Conservation (phyloP, 2,797 vertebrate species). For the Danio choprae region DNA sequence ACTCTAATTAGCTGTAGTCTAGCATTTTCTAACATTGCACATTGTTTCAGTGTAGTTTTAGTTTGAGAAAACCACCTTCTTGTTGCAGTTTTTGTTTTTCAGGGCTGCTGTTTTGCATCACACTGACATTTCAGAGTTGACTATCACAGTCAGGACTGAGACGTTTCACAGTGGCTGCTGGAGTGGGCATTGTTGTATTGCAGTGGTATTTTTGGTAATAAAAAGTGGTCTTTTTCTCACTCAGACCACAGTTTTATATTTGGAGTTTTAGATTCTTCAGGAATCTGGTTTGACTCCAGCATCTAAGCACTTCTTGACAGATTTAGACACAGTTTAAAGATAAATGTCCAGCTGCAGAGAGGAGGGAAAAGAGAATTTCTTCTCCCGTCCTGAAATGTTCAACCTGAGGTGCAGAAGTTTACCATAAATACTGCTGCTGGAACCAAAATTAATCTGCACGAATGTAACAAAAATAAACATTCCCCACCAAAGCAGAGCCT, state of each 20-base stretch:
- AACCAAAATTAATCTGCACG: not conserved
- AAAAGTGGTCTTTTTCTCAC: constrained; percentile 12
- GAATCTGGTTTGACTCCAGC: constrained; percentile 36
- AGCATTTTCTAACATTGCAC: too few species aligned
- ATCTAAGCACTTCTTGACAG: constrained; percentile 29
- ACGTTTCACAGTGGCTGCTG: not conserved
- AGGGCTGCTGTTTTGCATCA: not conserved
- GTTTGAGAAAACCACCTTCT: not conserved
- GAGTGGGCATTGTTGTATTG: not conserved
- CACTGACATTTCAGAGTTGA: not conserved
- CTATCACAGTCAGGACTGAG: not conserved
- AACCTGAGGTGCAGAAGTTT: constrained; percentile 20
- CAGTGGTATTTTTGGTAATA: too few species aligned
- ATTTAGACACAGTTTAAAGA: constrained; percentile 9
- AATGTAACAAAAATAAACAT: constrained; percentile 25
- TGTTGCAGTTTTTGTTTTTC: not conserved
- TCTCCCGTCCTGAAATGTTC: constrained; percentile 3
- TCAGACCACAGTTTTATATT: constrained; percentile 19
- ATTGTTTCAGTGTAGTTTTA: constrained; percentile 4
- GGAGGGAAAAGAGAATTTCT: constrained; percentile 22
- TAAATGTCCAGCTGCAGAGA: constrained; percentile 20
- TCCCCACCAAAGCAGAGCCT: not conserved
- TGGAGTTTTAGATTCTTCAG: not conserved
- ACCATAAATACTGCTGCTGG: constrained; percentile 26
- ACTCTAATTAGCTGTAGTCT: too few species aligned